Conservation (phyloP, 2,113 vertebrate species). For the Anguilla japonica region DNA sequence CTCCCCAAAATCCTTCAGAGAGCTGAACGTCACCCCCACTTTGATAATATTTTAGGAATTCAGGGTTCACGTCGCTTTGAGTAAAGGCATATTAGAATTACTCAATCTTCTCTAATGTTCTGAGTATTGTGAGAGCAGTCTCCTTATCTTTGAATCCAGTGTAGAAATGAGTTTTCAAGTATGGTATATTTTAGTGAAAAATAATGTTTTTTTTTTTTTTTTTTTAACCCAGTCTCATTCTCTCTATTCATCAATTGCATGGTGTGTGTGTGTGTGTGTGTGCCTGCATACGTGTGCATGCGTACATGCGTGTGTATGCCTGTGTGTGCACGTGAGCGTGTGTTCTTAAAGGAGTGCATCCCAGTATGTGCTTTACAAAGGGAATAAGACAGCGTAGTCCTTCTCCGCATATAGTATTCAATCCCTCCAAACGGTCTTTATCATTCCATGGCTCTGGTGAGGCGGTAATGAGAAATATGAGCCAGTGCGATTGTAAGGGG, state of each 20-base stretch:
- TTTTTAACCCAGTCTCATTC: background rate
- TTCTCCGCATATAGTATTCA: background rate
- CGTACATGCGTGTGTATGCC: too few species aligned
- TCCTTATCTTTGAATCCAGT: background rate
- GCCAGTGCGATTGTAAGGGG: background rate
- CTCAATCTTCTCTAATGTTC: background rate
- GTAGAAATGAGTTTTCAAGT: background rate
- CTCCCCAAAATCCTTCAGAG: too few species aligned
- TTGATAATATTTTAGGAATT: too few species aligned
- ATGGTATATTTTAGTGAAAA: too few species aligned
- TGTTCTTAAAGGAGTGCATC: too few species aligned
- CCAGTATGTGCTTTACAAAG: background rate
- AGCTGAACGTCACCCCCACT: too few species aligned
- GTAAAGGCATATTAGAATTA: background rate
- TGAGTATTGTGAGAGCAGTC: background rate
- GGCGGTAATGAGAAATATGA: background rate
- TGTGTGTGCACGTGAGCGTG: too few species aligned
- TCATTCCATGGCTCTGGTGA: background rate
- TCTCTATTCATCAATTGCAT: background rate
- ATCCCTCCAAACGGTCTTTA: background rate
- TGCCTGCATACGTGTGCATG: too few species aligned
- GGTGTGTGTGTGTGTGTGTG: too few species aligned
- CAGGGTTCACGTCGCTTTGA: too few species aligned
- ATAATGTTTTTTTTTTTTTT: background rate
- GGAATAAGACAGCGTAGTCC: background rate